Conservation (phyloP, 1,140 invertebrate species). For the Megalopta genalis region DNA sequence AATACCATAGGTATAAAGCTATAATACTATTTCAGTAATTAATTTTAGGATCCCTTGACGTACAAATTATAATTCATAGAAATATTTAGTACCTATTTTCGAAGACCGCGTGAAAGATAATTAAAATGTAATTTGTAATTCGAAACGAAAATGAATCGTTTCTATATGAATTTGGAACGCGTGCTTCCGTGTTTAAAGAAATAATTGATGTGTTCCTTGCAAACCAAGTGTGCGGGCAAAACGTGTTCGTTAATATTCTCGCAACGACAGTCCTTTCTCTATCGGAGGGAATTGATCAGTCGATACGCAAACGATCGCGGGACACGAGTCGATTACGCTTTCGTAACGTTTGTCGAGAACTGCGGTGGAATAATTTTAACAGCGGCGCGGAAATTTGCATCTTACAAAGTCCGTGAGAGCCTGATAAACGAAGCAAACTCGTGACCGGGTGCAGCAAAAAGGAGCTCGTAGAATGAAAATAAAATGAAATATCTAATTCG, state of each 20-base stretch:
- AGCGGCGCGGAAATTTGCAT: conserved; percentile 20
- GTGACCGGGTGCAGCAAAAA: neutral
- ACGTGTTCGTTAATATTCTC: neutral
- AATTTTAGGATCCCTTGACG: no score
- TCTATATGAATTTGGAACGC: no score
- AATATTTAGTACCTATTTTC: no score
- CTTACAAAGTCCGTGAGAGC: neutral
- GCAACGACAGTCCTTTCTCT: neutral
- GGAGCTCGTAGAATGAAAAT: neutral
- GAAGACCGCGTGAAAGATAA: no score
- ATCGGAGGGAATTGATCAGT: neutral
- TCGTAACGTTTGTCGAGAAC: neutral
- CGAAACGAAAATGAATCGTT: no score
- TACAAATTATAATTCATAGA: no score
- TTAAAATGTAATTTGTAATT: no score
- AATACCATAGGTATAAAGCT: no score
- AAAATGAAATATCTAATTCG: neutral
- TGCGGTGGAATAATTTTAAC: neutral
- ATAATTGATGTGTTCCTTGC: neutral
- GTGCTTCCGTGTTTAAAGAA: no score
- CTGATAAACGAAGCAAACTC: neutral
- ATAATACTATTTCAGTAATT: no score
- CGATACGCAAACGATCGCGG: neutral
- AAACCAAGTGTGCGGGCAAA: neutral
- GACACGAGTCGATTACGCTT: neutral